Evolutionary conservation across 2,113 vertebrate species (phyloP).

Genomic region (Heliornis fulica): DNA sequence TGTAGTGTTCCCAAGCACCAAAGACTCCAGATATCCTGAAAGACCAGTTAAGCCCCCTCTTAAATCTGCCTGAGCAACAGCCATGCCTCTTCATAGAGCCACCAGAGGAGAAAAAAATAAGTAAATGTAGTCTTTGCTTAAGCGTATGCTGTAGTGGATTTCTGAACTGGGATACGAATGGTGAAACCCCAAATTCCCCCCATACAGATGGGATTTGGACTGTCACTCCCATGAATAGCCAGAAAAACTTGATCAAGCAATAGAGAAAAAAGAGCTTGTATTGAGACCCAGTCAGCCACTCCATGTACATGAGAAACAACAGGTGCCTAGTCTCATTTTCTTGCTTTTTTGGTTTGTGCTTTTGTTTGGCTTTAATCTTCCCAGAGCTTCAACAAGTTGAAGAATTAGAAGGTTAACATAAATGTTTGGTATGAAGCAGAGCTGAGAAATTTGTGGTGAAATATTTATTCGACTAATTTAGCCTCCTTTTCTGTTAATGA

Average conservation of each 20-base stretch:
- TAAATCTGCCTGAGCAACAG: neutral
- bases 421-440: slow-evolving; percentile 32
- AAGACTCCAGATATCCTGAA: neutral
- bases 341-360: neutral
- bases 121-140: neutral
- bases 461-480: slow-evolving; percentile 54
- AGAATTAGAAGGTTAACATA: slow-evolving; percentile 19
- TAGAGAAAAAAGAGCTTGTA: neutral
- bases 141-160: neutral
- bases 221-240: neutral
- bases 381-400: neutral
- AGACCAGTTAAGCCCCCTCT: neutral
- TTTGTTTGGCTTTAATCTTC: neutral
- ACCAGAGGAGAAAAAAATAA: neutral
- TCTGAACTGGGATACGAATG: neutral
- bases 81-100: neutral
- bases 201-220: neutral
- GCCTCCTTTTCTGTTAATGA: neutral
- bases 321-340: neutral
- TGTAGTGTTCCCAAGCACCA: rapidly evolving
- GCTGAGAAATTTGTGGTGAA: slow-evolving; percentile 29
- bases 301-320: neutral
- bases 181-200: neutral
- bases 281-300: neutral
- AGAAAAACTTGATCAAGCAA: neutral